phyloP scores from a whole-genome alignment of 2,888 invertebrate species.

The Aleiodes leptofemur region DNA sequence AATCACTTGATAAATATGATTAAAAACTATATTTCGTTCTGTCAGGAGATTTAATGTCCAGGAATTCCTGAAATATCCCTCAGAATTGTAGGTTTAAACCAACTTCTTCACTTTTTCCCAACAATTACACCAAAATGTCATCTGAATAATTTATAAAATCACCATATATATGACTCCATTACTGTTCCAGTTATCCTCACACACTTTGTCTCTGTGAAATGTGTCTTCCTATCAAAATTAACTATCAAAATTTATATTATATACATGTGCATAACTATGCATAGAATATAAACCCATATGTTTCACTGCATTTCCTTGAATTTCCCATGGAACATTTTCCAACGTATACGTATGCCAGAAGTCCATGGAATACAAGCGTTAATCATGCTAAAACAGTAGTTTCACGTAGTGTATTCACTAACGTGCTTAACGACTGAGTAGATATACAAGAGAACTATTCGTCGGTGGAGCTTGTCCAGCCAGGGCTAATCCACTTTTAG shows the following conservation, averaged over 20 bases:
- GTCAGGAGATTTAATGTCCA: too few species aligned
- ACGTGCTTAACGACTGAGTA: conserved; percentile 46
- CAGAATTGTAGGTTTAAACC: background rate
- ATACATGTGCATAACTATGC: conserved; percentile 16
- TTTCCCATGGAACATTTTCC: conserved; percentile 32
- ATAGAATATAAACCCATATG: conserved; percentile 8
- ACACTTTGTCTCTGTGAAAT: conserved; percentile 16
- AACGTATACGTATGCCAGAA: conserved; percentile 24
- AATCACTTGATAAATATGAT: too few species aligned
- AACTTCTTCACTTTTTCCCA: background rate
- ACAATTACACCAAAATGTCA: background rate
- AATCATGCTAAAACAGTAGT: conserved; percentile 53
- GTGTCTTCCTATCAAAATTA: background rate
- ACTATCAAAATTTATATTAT: conserved; percentile 18
- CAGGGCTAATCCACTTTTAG: conserved; percentile 50
- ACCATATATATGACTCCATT: conserved; percentile 22
- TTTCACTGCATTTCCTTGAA: conserved; percentile 5
- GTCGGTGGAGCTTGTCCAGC: conserved; percentile 18
- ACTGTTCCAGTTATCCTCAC: background rate
- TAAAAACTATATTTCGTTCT: too few species aligned
- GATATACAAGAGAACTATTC: conserved; percentile 31
- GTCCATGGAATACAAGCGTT: conserved; percentile 42
- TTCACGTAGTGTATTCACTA: conserved; percentile 50
- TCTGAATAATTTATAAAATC: conserved; percentile 3
- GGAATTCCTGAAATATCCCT: too few species aligned